Evolutionary conservation across 1,140 invertebrate genomes (phyloP).

Genomic region (Oedothorax gibbosus): DNA sequence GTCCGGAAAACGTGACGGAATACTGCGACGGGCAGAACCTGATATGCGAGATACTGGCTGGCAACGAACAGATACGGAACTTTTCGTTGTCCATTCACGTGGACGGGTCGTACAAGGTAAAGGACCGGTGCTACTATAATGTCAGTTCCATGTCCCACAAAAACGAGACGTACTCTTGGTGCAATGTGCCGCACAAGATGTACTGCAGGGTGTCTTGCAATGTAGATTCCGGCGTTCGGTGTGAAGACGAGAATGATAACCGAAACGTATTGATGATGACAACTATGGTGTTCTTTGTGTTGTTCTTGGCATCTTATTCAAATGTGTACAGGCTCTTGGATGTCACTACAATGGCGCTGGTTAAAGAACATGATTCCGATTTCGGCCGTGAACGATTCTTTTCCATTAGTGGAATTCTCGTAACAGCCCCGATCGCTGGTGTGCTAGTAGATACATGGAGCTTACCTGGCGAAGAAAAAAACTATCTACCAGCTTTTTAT

Average conservation of each 20-base stretch:
- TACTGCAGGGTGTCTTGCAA: constrained; percentile 29
- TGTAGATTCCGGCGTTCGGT: constrained; percentile 2
- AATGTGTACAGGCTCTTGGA: constrained; percentile 37
- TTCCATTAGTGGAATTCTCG: constrained; percentile 9
- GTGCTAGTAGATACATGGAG: not conserved
- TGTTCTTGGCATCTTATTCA: constrained; percentile 11
- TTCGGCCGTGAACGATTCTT: constrained; percentile 41
- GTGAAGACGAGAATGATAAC: not conserved
- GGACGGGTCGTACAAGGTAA: constrained; percentile 1
- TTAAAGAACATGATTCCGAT: constrained; percentile 40
- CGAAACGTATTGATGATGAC: constrained; percentile 12
- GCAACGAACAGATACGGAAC: constrained; percentile 11
- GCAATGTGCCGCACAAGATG: constrained; percentile 47
- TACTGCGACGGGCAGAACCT: constrained; percentile 44
- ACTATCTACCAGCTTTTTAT: constrained; percentile 27
- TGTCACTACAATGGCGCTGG: constrained; percentile 36
- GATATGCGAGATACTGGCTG: constrained; percentile 38
- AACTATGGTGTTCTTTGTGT: constrained; percentile 10
- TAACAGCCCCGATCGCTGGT: not conserved
- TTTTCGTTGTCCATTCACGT: constrained; percentile 25
- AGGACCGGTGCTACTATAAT: constrained; percentile 35
- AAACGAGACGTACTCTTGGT: constrained; percentile 45
- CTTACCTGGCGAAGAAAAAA: not conserved
- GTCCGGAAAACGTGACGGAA: constrained; percentile 42
- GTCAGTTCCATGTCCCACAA: constrained; percentile 32